phyloP scores from a whole-genome alignment of 2,797 vertebrate species.

The Melopsittacus undulatus region DNA sequence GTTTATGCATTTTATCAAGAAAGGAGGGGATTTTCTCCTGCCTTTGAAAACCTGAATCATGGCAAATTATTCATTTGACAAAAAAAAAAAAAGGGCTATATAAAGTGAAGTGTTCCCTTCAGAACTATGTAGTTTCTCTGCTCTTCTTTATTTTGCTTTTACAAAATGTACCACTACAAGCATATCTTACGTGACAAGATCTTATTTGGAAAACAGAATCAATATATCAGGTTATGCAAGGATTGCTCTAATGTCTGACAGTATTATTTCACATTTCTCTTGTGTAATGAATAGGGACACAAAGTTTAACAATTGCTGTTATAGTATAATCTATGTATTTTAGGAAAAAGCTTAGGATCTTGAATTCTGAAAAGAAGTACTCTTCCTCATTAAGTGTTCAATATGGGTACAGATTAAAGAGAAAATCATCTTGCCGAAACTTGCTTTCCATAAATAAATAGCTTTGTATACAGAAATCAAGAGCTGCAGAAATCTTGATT shows the following conservation, averaged over 20 bases:
- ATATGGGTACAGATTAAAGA: not conserved
- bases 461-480: not conserved
- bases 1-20: not conserved
- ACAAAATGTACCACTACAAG: not conserved
- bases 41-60: not conserved
- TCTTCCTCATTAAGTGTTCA: not conserved
- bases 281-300: not conserved
- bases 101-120: not conserved
- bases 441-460: constrained; percentile 35
- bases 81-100: not conserved
- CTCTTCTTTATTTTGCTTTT: not conserved
- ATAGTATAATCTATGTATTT: not conserved
- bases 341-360: not conserved
- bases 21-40: not conserved
- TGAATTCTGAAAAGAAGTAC: not conserved
- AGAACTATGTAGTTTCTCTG: not conserved
- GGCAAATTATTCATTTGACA: not conserved
- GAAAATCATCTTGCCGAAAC: not conserved
- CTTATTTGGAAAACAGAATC: constrained; percentile 22
- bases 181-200: not conserved
- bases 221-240: not conserved
- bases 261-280: not conserved
- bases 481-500: constrained; percentile 6
- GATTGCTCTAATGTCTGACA: not conserved
- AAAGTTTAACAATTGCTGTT: not conserved